Conservation (phyloP, 1,140 invertebrate species). For the Drosophila orena region DNA sequence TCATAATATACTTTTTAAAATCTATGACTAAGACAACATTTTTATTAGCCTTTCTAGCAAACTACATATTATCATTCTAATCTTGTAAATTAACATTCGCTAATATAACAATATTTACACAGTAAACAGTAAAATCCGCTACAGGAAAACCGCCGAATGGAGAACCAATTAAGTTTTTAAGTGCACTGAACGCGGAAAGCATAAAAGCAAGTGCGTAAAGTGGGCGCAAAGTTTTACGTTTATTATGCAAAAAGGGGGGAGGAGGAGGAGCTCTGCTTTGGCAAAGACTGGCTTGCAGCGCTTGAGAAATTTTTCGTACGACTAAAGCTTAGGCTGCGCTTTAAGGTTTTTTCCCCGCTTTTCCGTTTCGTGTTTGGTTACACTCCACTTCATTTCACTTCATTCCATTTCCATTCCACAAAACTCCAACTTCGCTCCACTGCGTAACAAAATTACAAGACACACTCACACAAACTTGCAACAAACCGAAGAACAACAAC, state of each 20-base stretch:
- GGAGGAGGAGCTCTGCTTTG: background rate
- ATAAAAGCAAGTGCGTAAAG: slow-evolving; percentile 47
- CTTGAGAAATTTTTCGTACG: slow-evolving; percentile 55
- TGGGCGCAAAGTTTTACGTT: slow-evolving; percentile 20
- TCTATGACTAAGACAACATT: too few species aligned
- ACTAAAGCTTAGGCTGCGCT: slow-evolving; percentile 63
- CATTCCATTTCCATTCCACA: slow-evolving; percentile 41
- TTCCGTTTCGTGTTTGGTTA: slow-evolving; percentile 52
- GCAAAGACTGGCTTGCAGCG: slow-evolving; percentile 51
- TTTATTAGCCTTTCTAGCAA: too few species aligned
- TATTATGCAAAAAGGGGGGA: slow-evolving; percentile 50
- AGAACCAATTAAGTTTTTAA: background rate
- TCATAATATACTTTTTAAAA: too few species aligned
- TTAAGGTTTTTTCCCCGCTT: slow-evolving; percentile 42
- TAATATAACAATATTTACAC: background rate
- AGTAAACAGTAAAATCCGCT: background rate
- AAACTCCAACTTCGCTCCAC: slow-evolving; percentile 69
- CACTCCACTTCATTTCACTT: slow-evolving; percentile 66
- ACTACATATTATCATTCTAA: too few species aligned
- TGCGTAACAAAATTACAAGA: slow-evolving; percentile 77
- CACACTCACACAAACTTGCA: slow-evolving; percentile 30
- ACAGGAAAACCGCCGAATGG: background rate
- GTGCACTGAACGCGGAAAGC: slow-evolving; percentile 25
- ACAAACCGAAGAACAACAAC: slow-evolving; percentile 10
- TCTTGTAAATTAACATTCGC: too few species aligned